phyloP scores from a whole-genome alignment of 2,888 invertebrate genomes.

The Cyaniris semiargus region DNA sequence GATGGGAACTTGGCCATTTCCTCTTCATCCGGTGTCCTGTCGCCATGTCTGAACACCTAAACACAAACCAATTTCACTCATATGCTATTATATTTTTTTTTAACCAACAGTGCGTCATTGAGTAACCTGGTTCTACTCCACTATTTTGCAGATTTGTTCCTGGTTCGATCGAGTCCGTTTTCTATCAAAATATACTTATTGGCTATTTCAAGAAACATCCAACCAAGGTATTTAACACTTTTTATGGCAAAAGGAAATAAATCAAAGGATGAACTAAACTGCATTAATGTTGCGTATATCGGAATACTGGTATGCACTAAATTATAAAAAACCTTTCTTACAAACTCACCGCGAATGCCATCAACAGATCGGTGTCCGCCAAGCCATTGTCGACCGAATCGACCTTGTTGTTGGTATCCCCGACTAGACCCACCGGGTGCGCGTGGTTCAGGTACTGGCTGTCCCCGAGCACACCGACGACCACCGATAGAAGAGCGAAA shows the following conservation, averaged over 20 bases:
- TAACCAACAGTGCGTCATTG: not conserved
- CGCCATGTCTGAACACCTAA: constrained; percentile 87
- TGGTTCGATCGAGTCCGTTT: too few relatives aligned
- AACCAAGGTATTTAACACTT: not conserved
- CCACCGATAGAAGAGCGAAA: constrained; percentile 49
- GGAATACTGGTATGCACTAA: not conserved
- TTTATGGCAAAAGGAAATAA: too few relatives aligned
- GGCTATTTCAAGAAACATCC: not conserved
- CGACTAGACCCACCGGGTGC: constrained; percentile 45
- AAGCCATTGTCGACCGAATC: constrained; percentile 48
- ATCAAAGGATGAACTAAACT: not conserved
- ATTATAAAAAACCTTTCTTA: constrained; percentile 29
- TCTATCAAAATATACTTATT: not conserved
- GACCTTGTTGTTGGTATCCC: constrained; percentile 47
- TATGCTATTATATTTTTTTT: not conserved
- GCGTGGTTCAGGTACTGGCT: constrained; percentile 42
- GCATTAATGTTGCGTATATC: too few relatives aligned
- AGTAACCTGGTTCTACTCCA: not conserved
- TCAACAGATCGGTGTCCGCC: constrained; percentile 56
- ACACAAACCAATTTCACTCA: constrained; percentile 29
- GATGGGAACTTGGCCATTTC: constrained; percentile 77
- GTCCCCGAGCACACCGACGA: constrained; percentile 44
- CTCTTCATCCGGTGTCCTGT: constrained; percentile 83
- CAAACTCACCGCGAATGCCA: constrained; percentile 67
- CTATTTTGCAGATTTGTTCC: not conserved